Base-by-base conservation (phyloP, 2,113 vertebrate genomes). In the Casuarius casuarius region DNA sequence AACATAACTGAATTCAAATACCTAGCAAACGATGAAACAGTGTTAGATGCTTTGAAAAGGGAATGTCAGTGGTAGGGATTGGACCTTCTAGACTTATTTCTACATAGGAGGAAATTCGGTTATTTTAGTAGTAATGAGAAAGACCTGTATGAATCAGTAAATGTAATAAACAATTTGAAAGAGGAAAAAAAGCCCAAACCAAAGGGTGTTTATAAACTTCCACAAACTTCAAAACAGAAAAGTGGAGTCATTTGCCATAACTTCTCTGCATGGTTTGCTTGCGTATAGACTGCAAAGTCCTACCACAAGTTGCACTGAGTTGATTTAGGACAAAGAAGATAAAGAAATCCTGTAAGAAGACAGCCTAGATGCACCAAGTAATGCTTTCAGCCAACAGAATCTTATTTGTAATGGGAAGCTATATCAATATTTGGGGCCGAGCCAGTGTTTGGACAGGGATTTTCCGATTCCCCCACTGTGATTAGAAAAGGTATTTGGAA, bases 391-490 rank as follows among this genome's bases (percentile, higher is more conserved):
- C 49, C 81, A 66, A 72, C 84, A 84, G 18, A 79, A 66, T 62
- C 74, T 61, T 63, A 58, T 40, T 92, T 93, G 91, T 79, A 76
- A 91, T 59, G 71, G 62, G 77, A 91, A 92, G 75, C 92, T 66
- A 4, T 78, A 94, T 85, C 96, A 92, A 87, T 93, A 95, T 72
- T 89, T 97, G 91, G 77, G 87, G 59, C 74, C 29, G 78, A 80
- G 71, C 80, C 71, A 42, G 67, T 87, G 59, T 92, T 95, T 76
- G 63, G 78, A 48, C 49, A 90, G 96, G 94, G 96, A 95, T 94
- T 94, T 97, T 94, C 92, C 84, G 85, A 38, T 85, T 67, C 46
- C 51, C 51, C 16, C 65, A 11, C 62, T 73, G 80, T 66, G 40
- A 96, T 92, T 82, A 91, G 67, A 88, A 94, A 87, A 89, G 82